Conservation (phyloP, 2,797 vertebrate genomes). For the Pitangus sulphuratus region DNA sequence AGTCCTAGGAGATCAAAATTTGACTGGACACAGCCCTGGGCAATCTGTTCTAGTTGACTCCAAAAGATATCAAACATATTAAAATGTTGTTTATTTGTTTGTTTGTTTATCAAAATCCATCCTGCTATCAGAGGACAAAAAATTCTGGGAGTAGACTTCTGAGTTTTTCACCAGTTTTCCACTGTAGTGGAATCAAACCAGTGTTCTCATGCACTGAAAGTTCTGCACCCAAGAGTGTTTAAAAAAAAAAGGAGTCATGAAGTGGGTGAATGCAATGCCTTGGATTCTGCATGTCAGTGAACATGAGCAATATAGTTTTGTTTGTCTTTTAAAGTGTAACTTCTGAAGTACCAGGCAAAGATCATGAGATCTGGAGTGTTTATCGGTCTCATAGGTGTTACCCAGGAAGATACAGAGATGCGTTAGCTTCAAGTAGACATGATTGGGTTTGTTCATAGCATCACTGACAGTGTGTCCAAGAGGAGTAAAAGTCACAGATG, state of each 20-base stretch:
- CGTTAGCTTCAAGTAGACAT: accelerated
- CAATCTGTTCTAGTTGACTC: not conserved
- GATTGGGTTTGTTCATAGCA: not conserved
- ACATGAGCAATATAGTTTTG: not conserved
- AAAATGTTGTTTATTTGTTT: not conserved
- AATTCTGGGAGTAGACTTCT: not conserved
- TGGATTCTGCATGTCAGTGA: not conserved
- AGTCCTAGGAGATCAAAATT: not conserved
- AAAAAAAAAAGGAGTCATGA: not conserved
- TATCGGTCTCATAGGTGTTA: not conserved
- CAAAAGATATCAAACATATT: not conserved
- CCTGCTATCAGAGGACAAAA: not conserved
- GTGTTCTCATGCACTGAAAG: not conserved
- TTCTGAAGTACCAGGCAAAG: not conserved
- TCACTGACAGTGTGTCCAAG: not conserved
- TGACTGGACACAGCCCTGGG: not conserved
- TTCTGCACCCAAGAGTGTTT: not conserved
- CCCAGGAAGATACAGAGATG: not conserved
- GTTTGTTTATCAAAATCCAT: not conserved
- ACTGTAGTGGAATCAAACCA: not conserved
- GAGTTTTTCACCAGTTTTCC: not conserved
- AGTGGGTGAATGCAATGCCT: not conserved
- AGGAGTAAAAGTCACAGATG: not conserved
- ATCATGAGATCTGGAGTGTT: not conserved
- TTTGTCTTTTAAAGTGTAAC: not conserved